Conservation (phyloP, 2,797 vertebrate species). For the Peromyscus melanophrys region DNA sequence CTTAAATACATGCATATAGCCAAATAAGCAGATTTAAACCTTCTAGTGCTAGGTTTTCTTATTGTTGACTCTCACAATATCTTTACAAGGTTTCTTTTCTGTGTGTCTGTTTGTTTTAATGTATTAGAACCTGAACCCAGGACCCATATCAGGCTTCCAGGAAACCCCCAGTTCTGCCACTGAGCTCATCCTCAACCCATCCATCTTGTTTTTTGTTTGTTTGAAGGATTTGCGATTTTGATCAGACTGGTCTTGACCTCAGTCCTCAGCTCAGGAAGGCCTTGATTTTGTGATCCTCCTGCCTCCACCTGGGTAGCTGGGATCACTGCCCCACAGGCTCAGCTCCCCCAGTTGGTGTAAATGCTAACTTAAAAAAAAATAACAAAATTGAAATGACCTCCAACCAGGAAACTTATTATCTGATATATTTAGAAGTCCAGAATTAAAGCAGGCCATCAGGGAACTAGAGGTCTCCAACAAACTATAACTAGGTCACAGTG, state of each 20-base stretch:
- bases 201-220: neutral
- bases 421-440: conserved; percentile 29
- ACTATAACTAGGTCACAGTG: neutral
- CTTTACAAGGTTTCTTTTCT: neutral
- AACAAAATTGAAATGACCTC: neutral
- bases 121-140: neutral
- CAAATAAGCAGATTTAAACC: neutral
- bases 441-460: neutral
- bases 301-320: neutral
- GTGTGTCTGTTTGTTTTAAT: neutral
- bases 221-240: neutral
- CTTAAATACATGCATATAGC: neutral
- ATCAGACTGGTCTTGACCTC: neutral
- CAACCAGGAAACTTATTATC: neutral
- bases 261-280: neutral
- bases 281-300: neutral
- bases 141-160: neutral
- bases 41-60: neutral
- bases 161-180: too few species aligned
- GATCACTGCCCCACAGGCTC: neutral
- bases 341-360: neutral
- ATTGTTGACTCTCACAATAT: neutral
- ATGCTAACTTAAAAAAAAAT: neutral
- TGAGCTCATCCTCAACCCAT: neutral
- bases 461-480: neutral